Base-by-base conservation (phyloP, 2,113 vertebrate species). In the Phaethornis superciliosus region DNA sequence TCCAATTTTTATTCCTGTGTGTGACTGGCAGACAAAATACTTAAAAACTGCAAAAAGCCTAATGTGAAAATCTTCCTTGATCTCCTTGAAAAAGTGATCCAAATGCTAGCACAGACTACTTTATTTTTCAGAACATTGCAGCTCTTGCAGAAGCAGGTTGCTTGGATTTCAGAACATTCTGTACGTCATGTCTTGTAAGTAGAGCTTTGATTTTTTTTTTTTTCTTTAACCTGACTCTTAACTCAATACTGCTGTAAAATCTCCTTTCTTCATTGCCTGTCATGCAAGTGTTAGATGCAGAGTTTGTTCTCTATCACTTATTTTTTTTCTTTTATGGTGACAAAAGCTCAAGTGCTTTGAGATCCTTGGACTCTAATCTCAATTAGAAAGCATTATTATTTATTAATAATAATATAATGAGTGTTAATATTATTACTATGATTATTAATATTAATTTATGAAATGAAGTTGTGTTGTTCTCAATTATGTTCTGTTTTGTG, bases 101-200 rank as follows among this genome's bases (percentile, higher is more conserved):
- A 85, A 75, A 74, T 44, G 8, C n/a, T 91, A 44, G 32, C 0
- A 2, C 22, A 26, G 86, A 59, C 56, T 81, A 6, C 26, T 72
- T 94, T 74, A 81, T 93, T 87, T 96, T 97, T 93, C 97, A 99
- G 99, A 99, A 98, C 72, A 98, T 99, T 58, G 90, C 99, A 94
- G 96, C 98, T 86, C 97, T 99, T 75, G 99, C 99, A 87, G 99
- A 99, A 97, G 98, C 98, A 2, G 99, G 98, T 26, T 98, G 97
- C 93, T 97, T 99, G 97, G 99, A 99, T 93, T 98, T 98, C 85
- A 98, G 98, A 89, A 98, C 99, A 7, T 99, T 99, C 97, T 99
- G 99, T 97, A 98, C 98, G 2, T 99, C 98, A 0, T 99, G 99
- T 96, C 99, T 99, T 98, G 99, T 99, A 97, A 98, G 98, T 98